phyloP scores from a whole-genome alignment of 2,113 vertebrate genomes.

The Emydura subglobosa region DNA sequence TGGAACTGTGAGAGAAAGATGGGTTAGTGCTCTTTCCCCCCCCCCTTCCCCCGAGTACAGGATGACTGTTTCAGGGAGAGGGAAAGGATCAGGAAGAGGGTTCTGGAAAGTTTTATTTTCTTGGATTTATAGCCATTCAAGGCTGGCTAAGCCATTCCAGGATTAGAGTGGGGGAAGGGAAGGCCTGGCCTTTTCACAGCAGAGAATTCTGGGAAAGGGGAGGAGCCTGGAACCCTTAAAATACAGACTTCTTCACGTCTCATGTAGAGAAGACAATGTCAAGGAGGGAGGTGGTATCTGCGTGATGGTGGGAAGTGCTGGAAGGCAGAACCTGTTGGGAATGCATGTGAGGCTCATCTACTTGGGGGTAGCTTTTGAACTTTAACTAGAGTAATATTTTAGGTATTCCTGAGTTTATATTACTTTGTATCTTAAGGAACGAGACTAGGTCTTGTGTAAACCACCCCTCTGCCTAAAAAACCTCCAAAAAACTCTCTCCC shows the following conservation, averaged over 20 bases:
- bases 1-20: not conserved
- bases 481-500: accelerated
- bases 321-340: not conserved
- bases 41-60: not conserved
- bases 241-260: accelerated
- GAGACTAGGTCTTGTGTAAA: not conserved
- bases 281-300: accelerated
- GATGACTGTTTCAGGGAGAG: not conserved
- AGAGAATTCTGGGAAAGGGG: not conserved
- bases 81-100: not conserved
- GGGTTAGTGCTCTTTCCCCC: not conserved
- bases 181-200: not conserved
- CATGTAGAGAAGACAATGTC: accelerated
- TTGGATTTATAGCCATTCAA: not conserved
- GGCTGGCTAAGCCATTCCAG: no score
- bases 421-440: not conserved
- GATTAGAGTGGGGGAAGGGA: not conserved
- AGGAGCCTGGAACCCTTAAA: not conserved
- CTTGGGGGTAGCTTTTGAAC: not conserved
- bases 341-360: not conserved
- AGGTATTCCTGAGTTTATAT: not conserved
- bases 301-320: not conserved
- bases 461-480: no score
- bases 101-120: not conserved
- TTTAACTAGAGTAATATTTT: not conserved